These are phyloP conservation scores for Cryptocheilus praepositus DNA, from an alignment of 2,888 invertebrate species.

Conservation along the genomic window DNA sequence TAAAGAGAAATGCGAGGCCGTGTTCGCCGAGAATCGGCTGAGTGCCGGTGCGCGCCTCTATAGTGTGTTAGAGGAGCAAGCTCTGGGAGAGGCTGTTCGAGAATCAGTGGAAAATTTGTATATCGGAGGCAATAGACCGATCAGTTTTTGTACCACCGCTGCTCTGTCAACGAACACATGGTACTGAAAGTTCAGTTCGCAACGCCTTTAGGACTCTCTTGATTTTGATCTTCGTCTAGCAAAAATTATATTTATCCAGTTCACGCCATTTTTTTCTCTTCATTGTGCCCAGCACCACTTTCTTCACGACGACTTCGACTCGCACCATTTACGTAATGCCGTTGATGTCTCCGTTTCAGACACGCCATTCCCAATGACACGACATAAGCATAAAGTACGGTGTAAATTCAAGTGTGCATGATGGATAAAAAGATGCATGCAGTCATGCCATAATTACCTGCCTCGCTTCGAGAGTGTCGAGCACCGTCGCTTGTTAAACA, in stretches of 20 bases:
- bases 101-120: conserved; percentile 65
- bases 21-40: conserved; percentile 62
- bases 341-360: conserved; percentile 48
- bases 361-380: conserved; percentile 36
- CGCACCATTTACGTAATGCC: conserved; percentile 36
- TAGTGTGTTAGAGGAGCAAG: conserved; percentile 72
- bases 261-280: conserved; percentile 23
- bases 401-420: conserved; percentile 32
- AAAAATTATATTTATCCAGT: conserved; percentile 34
- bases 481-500: not conserved
- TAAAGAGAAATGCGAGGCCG: conserved; percentile 55
- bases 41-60: conserved; percentile 71
- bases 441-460: conserved; percentile 17
- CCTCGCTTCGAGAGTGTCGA: too few species aligned
- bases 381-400: conserved; percentile 29
- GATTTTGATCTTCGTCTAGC: conserved; percentile 34
- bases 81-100: conserved; percentile 67
- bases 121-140: conserved; percentile 51
- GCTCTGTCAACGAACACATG: conserved; percentile 64
- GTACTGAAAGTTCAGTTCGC: conserved; percentile 45
- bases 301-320: not conserved
- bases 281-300: too few species aligned
- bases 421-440: conserved; percentile 43
- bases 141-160: conserved; percentile 62
- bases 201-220: conserved; percentile 50